Evolutionary conservation across 2,797 vertebrate genomes (phyloP), one percentile per base, ranked within the genome.

Genomic region (Characodon lateralis): DNA sequence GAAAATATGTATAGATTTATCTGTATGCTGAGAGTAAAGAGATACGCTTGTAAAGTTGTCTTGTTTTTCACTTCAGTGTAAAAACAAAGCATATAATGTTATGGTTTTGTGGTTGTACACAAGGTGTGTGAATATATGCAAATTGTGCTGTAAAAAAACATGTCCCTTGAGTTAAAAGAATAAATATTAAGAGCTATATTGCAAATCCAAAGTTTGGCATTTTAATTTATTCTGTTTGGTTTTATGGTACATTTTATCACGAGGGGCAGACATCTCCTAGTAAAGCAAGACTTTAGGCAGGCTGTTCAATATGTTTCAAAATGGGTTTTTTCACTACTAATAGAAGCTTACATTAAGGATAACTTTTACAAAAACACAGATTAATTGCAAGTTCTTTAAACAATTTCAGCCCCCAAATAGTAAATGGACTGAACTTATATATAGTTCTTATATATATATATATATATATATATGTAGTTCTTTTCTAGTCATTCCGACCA

Each of bases 51-150:
- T 99, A 98, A 96, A 98, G 96, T 95, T 96, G 96, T 98, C 95
- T 97, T 95, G 92, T 96, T 98, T 98, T 97, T 97, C 96, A 97
- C 92, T 96, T 2, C 94, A 93, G 93, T 97, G 97, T 97, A 97
- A 97, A 98, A 98, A 96, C 94, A 88, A 89, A 94, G 91, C 94
- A 94, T 94, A 85, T 90, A 95, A 95, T 95, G 96, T 97, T 96
- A 96, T 97, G 96, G 95, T 98, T 98, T 97, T 97, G 97, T 99
- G 97, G 94, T 96, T 97, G 97, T 97, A 97, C 95, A 98, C 97
- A 97, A 95, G 95, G 96, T 96, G 96, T 99, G 97, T 96, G 97
- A 95, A 97, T 94, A 97, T 96, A 98, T 97, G 96, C 97, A 98
- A 97, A 97, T 94, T 95, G 97, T 99, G 97, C 95, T 97, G 95